Evolutionary conservation across 2,113 vertebrate genomes (phyloP).

Genomic region (Piprites chloris): DNA sequence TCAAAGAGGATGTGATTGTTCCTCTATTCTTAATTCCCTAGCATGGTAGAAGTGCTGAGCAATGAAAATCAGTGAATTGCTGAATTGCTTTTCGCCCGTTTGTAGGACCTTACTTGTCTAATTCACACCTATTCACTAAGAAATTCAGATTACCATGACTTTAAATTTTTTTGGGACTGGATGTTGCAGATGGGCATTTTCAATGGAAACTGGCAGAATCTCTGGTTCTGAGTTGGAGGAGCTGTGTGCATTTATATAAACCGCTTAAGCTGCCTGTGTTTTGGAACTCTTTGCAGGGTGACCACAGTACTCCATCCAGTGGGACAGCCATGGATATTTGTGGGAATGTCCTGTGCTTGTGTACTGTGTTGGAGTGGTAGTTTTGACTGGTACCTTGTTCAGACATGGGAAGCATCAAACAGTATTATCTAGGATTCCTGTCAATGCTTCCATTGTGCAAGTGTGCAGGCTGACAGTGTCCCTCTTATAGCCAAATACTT

Average conservation of each 20-base stretch:
- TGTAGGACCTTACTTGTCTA: not conserved
- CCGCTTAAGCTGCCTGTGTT: not conserved
- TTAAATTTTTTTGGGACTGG: not conserved
- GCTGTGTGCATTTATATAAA: not conserved
- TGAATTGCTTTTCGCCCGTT: not conserved
- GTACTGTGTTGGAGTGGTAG: not conserved
- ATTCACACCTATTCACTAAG: not conserved
- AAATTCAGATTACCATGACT: not conserved
- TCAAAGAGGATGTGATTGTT: not conserved
- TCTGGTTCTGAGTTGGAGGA: not conserved
- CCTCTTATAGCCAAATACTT: not conserved
- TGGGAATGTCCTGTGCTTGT: not conserved
- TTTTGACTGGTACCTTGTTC: not conserved
- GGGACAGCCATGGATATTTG: rapidly evolving
- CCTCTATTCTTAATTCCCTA: rapidly evolving
- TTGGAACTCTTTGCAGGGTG: not conserved
- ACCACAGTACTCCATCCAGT: not conserved
- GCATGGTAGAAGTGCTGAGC: not conserved
- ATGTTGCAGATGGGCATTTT: not conserved
- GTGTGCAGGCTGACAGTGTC: not conserved
- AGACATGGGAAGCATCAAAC: not conserved
- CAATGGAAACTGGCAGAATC: not conserved
- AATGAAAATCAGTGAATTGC: not conserved
- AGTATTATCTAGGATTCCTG: not conserved
- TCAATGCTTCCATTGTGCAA: not conserved